Percentiles rank a stretch among this genome's conserved stretches.
Conservation (phyloP, 2,113 vertebrate genomes). For the Hirundichthys speculiger region DNA sequence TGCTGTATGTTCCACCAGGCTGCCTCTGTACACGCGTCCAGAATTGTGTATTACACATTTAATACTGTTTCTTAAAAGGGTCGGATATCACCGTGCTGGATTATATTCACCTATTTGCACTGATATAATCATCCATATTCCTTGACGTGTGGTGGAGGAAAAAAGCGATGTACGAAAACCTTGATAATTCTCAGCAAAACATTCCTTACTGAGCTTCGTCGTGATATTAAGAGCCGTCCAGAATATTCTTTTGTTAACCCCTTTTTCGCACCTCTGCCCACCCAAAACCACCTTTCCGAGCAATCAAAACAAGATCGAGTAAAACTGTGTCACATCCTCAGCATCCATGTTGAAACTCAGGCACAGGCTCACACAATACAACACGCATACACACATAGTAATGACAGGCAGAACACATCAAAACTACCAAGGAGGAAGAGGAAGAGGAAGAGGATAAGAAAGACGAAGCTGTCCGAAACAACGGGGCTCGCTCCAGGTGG, state of each 20-base stretch:
- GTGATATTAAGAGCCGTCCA: constrained; percentile 86
- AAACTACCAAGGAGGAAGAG: constrained; percentile 69
- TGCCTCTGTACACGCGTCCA: constrained; percentile 11
- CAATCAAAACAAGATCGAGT: constrained; percentile 60
- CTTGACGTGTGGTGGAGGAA: constrained; percentile 7
- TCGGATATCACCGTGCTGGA: constrained; percentile 19
- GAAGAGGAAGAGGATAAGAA: constrained; percentile 67
- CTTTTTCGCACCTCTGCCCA: constrained; percentile 74
- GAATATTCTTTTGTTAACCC: constrained; percentile 87
- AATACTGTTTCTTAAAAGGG: constrained; percentile 23
- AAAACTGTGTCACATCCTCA: constrained; percentile 82
- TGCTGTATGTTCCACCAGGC: constrained; percentile 18
- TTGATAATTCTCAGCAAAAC: constrained; percentile 56
- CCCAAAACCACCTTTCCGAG: constrained; percentile 52
- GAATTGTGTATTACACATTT: not conserved
- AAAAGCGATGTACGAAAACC: constrained; percentile 32
- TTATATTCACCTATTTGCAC: constrained; percentile 34
- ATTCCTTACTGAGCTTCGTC: constrained; percentile 68
- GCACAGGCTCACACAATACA: constrained; percentile 69
- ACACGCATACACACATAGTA: constrained; percentile 55
- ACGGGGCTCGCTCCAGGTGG: constrained; percentile 74
- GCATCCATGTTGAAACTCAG: constrained; percentile 83
- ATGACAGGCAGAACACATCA: constrained; percentile 62
- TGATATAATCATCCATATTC: constrained; percentile 25
- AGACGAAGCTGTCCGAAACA: constrained; percentile 65